Evolutionary conservation across 1,140 invertebrate species (phyloP), one percentile per base, ranked within the genome.

Genomic region (Ditylenchus dipsaci): DNA sequence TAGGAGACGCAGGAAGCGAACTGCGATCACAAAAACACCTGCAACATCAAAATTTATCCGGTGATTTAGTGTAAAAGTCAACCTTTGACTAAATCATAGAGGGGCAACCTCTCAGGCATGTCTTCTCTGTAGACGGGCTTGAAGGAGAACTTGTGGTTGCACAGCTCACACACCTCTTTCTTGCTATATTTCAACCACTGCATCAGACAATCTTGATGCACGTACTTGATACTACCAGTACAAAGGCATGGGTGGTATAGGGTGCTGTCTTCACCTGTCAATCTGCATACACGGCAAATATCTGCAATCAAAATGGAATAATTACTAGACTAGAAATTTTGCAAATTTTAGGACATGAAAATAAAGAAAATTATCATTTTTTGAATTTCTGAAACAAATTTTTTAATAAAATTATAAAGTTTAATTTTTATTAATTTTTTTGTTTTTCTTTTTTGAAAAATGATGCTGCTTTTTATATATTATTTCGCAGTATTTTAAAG

Each of bases 141-240:
- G 83, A 99, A 99, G 1, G 93, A 93, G 85, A 97, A 98, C 38
- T 91, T 88, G 83, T 98, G 91, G 72, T 94, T 93, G 84, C 96
- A 99, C 72, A 99, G 86, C 85, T 99, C 96, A 86, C 96, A 99
- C 79, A 94, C 96, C 85, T 98, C 95, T 86, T 97, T 97, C 67
- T 93, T 88, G 56, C 93, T 96, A 84, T 97, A 97, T 73, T 88
- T 87, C 38, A 89, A 81, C 88, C 88, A 89, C 80, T 89, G 88
- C 11, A 88, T 83, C 38, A 89, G 82, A 80, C 88, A 88, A 70
- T 88, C 88, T 83, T 97, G 94, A 84, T 99, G 95, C 57, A 98
- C 97, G 87, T 91, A 98, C 86, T 97, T 97, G 69, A 98, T 99
- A 72, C 91, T 95, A 53, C 95, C 95, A 13, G 93, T 96, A 84